These are phyloP conservation scores for Oreochromis niloticus DNA, from an alignment of 2,113 vertebrate species.

Conservation along the genomic window DNA sequence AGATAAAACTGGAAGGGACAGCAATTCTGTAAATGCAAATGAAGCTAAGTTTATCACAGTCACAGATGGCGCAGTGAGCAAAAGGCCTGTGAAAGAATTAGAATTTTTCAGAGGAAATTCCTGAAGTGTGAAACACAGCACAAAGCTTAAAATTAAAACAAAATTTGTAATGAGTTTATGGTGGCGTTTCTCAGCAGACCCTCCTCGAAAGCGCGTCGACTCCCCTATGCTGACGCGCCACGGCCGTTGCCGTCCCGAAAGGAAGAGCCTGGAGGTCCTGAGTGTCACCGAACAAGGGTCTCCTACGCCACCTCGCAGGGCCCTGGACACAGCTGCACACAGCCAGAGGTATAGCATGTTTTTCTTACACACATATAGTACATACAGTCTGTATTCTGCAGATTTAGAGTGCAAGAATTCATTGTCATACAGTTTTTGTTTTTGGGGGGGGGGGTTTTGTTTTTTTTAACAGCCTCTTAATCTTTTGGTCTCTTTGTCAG, in stretches of 20 bases:
- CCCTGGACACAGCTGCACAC: constrained; percentile 86
- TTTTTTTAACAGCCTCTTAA: not conserved
- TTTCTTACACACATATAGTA: not conserved
- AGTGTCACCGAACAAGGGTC: constrained; percentile 89
- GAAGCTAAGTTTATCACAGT: constrained; percentile 8
- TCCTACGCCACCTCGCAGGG: constrained; percentile 83
- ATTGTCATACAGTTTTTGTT: not conserved
- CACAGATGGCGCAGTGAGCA: constrained; percentile 18
- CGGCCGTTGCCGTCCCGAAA: constrained; percentile 84
- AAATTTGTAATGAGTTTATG: not conserved
- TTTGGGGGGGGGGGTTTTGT: not conserved
- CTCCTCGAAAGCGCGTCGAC: constrained; percentile 89
- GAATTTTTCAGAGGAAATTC: not conserved
- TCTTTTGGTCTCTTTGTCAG: constrained; percentile 46
- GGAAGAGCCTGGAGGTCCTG: constrained; percentile 90
- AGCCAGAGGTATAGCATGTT: constrained; percentile 80
- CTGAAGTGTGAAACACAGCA: not conserved
- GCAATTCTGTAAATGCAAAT: not conserved
- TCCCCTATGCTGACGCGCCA: constrained; percentile 89
- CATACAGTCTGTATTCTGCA: not conserved
- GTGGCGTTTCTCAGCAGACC: constrained; percentile 63
- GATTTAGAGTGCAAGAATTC: not conserved
- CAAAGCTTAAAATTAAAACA: not conserved
- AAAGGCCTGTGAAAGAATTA: constrained; percentile 8
- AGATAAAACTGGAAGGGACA: not conserved